Evolutionary conservation across 2,888 invertebrate genomes (phyloP).

Genomic region (Tanytarsus gracilentus): DNA sequence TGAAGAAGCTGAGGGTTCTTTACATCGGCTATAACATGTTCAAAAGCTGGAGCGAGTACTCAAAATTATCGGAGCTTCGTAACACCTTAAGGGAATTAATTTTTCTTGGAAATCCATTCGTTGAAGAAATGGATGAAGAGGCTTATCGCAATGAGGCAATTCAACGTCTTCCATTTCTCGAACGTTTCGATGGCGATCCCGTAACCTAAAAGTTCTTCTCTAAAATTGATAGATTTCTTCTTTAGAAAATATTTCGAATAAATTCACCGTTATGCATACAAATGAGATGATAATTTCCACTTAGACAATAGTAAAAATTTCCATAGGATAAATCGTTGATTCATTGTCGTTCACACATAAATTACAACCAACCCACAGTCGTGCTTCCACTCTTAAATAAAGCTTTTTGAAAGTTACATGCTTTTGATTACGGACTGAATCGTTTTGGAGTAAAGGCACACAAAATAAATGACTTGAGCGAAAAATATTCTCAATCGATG

Average conservation of each 20-base stretch:
- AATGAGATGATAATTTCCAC: too few species aligned
- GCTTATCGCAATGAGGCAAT: constrained; percentile 59
- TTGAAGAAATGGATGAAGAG: constrained; percentile 56
- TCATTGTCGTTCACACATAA: too few species aligned
- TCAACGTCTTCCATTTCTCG: constrained; percentile 56
- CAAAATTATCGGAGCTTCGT: constrained; percentile 52
- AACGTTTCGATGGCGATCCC: constrained; percentile 56
- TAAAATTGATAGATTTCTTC: background rate
- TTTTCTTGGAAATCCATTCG: constrained; percentile 67
- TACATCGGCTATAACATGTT: constrained; percentile 72
- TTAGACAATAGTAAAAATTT: too few species aligned
- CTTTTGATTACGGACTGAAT: too few species aligned
- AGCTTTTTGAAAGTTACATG: too few species aligned
- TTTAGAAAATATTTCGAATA: background rate
- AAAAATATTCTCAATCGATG: background rate
- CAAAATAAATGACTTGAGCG: too few species aligned
- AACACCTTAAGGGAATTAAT: constrained; percentile 60
- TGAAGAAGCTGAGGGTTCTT: constrained; percentile 66
- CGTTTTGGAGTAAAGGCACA: too few species aligned
- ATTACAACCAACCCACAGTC: too few species aligned
- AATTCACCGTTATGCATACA: too few species aligned
- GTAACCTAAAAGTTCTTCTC: background rate
- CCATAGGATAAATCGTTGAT: too few species aligned
- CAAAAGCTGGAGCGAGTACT: constrained; percentile 77
- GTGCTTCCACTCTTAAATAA: too few species aligned